Conservation (phyloP, 2,113 vertebrate genomes). For the Brachyhypopomus gauderio region DNA sequence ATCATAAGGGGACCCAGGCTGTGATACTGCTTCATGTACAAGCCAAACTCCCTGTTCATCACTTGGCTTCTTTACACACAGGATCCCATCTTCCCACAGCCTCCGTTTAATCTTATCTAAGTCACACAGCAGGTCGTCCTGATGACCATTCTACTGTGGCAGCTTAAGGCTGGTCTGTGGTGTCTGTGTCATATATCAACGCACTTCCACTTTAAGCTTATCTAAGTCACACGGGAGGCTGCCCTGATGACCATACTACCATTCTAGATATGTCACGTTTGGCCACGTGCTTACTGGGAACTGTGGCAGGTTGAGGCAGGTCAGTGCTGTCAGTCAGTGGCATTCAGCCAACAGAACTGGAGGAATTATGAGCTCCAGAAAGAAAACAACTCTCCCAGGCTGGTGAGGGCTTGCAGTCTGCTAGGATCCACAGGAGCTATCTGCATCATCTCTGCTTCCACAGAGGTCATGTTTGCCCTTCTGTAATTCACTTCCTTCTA, state of each 20-base stretch:
- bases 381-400: constrained; percentile 32
- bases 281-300: constrained; percentile 26
- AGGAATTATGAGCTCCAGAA: constrained; percentile 47
- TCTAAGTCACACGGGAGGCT: not conserved
- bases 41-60: not conserved
- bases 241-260: constrained; percentile 18
- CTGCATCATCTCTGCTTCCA: constrained; percentile 16
- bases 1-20: constrained; percentile 22
- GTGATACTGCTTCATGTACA: not conserved
- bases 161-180: too few species aligned
- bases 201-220: not conserved
- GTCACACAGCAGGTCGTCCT: not conserved
- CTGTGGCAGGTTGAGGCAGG: constrained; percentile 66
- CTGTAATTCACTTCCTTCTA: not conserved
- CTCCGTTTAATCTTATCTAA: not conserved
- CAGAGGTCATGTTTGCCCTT: constrained; percentile 16
- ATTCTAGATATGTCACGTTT: not conserved
- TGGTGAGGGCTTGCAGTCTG: constrained; percentile 40
- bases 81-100: not conserved
- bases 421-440: constrained; percentile 41
- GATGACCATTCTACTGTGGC: not conserved
- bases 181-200: too few species aligned
- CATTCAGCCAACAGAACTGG: constrained; percentile 41
- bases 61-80: not conserved
- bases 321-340: constrained; percentile 45